Conservation (phyloP, 2,113 vertebrate species). For the Upupa epops region DNA sequence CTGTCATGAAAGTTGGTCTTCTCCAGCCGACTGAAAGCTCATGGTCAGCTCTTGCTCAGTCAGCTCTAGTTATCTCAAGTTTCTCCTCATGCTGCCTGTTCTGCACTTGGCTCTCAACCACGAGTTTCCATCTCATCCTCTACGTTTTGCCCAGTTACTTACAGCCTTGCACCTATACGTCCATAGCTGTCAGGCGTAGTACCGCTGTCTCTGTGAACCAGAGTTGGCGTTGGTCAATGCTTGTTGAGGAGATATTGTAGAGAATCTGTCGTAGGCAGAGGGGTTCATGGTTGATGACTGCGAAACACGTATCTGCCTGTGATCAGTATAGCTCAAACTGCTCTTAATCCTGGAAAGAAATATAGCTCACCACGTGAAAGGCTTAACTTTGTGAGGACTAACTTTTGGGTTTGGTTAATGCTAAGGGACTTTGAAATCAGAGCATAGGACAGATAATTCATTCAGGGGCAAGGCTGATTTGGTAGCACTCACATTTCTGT, state of each 20-base stretch:
- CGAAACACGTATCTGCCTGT: neutral
- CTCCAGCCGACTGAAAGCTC: neutral
- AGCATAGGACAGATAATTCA: neutral
- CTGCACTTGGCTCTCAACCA: neutral
- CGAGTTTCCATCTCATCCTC: neutral
- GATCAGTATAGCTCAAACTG: neutral
- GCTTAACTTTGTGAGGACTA: neutral
- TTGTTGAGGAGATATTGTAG: neutral
- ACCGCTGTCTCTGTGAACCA: neutral
- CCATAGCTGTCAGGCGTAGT: neutral
- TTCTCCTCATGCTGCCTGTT: neutral
- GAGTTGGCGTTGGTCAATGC: fast-evolving
- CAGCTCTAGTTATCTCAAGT: neutral
- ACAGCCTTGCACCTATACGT: too few species aligned
- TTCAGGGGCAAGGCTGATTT: neutral
- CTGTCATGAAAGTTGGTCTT: neutral
- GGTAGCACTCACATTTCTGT: neutral
- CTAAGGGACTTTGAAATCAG: neutral
- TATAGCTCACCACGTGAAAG: neutral
- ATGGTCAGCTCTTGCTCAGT: neutral
- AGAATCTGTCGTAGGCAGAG: neutral
- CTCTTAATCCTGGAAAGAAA: neutral
- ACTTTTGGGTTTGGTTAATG: neutral
- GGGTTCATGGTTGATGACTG: neutral
- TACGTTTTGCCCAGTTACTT: fast-evolving